Conservation (phyloP, 1,140 invertebrate genomes). For the Magallana ariakensis region DNA sequence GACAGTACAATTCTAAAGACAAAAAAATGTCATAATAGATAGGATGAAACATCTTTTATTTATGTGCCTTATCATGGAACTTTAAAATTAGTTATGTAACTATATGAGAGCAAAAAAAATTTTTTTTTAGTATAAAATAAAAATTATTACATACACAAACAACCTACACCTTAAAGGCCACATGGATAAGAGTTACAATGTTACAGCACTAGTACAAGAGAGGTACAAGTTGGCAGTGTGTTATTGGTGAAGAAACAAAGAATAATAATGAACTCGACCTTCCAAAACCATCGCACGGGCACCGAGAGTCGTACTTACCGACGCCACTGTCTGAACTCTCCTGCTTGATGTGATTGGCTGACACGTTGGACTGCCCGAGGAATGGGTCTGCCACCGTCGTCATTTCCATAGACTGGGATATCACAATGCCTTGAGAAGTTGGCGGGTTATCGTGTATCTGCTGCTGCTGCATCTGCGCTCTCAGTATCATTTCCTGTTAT, state of each 20-base stretch:
- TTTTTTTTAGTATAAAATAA: no score
- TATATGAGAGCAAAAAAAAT: no score
- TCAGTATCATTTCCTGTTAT: conserved; percentile 69
- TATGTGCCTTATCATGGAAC: no score
- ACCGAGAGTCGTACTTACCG: conserved; percentile 79
- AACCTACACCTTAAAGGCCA: conserved; percentile 25
- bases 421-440: conserved; percentile 37
- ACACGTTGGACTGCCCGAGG: conserved; percentile 84
- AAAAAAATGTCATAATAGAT: no score
- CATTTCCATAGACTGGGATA: conserved; percentile 66
- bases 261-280: conserved; percentile 29
- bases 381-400: conserved; percentile 86
- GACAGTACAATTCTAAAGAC: no score
- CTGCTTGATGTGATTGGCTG: conserved; percentile 90
- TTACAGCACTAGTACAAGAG: conserved; percentile 17
- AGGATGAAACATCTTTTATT: no score
- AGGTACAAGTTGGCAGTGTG: conserved; percentile 15
- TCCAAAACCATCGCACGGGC: conserved; percentile 24
- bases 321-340: conserved; percentile 96
- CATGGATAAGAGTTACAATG: conserved; percentile 1
- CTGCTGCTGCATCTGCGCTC: conserved; percentile 57
- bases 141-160: not conserved
- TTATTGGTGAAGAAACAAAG: conserved; percentile 27
- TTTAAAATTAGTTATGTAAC: no score
- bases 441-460: conserved; percentile 46